Conservation (phyloP, 2,888 invertebrate species). For the Heliconius erato region DNA sequence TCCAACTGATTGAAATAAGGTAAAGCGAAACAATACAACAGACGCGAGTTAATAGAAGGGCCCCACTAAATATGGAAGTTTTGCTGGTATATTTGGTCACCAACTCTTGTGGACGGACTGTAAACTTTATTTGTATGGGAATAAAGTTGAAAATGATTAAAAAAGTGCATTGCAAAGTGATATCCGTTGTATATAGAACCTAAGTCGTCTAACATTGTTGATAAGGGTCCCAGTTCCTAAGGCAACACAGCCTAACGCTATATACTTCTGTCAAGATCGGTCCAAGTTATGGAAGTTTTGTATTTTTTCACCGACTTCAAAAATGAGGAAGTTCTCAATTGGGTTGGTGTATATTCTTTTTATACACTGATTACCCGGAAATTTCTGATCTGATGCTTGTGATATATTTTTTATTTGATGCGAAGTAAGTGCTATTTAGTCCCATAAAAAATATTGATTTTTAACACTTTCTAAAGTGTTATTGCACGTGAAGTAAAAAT, state of each 20-base stretch:
- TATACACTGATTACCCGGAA: no score
- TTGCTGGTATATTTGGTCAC: slow-evolving; percentile 54
- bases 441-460: no score
- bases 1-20: slow-evolving; percentile 74
- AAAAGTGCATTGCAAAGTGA: slow-evolving; percentile 59
- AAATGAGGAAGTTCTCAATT: no score
- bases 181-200: slow-evolving; percentile 74
- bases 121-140: slow-evolving; percentile 4
- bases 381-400: no score
- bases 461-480: no score
- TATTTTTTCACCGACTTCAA: background rate
- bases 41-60: slow-evolving; percentile 73
- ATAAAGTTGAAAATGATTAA: slow-evolving; percentile 57
- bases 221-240: slow-evolving; percentile 81
- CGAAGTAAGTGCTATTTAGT: no score
- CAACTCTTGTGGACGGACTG: slow-evolving; percentile 41
- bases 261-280: slow-evolving; percentile 67
- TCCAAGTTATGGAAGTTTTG: slow-evolving; percentile 52
- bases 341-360: no score
- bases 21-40: slow-evolving; percentile 73
- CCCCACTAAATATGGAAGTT: slow-evolving; percentile 71
- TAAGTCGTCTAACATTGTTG: slow-evolving; percentile 75
- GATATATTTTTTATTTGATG: no score
- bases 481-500: no score
- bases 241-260: slow-evolving; percentile 75